Evolutionary conservation across 2,113 vertebrate species (phyloP).

Genomic region (Heptranchias perlo): DNA sequence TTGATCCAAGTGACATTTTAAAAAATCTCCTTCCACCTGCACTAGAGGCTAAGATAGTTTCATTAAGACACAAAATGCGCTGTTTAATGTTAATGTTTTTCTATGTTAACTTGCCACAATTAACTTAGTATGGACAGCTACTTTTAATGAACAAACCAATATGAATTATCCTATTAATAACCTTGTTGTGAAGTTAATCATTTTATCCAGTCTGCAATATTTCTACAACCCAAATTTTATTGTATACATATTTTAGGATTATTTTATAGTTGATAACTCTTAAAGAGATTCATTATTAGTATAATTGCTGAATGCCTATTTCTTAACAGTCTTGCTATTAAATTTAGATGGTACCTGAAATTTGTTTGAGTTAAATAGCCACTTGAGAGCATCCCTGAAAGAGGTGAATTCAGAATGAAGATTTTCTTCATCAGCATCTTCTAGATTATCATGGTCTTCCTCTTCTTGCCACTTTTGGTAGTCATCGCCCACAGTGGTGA

Average conservation of each 20-base stretch:
- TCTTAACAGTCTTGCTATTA: not conserved
- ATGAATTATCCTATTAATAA: not conserved
- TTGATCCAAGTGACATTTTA: not conserved
- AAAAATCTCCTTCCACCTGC: not conserved
- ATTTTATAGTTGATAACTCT: not conserved
- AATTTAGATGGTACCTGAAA: slow-evolving; percentile 72
- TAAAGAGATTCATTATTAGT: not conserved
- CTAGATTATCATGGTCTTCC: slow-evolving; percentile 54
- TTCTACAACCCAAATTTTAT: not conserved
- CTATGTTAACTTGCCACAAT: not conserved
- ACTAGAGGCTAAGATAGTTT: not conserved
- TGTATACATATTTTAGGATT: not conserved
- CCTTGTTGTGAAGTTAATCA: not conserved
- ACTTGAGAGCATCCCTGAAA: slow-evolving; percentile 66
- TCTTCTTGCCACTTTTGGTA: slow-evolving; percentile 61
- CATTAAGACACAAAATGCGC: not conserved
- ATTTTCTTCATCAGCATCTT: slow-evolving; percentile 43
- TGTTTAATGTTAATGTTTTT: not conserved
- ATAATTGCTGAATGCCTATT: not conserved
- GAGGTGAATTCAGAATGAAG: slow-evolving; percentile 40
- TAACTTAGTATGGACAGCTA: not conserved
- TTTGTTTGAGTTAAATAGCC: slow-evolving; percentile 67
- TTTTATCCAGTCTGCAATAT: not conserved
- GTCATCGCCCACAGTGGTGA: slow-evolving; percentile 79
- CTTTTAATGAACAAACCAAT: not conserved